A percentile compares a stretch with the other conserved stretches of the same genome.
Conservation (phyloP, 2,113 vertebrate genomes). For the Sinosuthora webbiana region DNA sequence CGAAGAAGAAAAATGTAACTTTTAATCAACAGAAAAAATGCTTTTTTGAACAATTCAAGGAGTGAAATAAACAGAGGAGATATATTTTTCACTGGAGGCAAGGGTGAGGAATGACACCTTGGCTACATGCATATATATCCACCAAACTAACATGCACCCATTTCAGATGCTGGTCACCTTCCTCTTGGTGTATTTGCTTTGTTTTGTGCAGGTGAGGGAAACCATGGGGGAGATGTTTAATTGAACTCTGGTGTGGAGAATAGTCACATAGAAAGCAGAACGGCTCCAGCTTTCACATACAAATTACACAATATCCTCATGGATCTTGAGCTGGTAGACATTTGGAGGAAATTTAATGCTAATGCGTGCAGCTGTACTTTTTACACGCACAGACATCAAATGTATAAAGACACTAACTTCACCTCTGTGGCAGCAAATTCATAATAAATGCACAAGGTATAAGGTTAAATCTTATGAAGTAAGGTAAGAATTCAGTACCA, state of each 20-base stretch:
- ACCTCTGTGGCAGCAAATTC: conserved; percentile 32
- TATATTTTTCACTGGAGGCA: conserved; percentile 12
- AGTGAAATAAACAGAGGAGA: conserved; percentile 1
- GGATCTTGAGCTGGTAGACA: conserved; percentile 64
- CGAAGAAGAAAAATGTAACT: background rate
- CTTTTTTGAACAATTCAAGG: background rate
- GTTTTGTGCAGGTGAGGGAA: conserved; percentile 38
- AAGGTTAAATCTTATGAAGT: conserved; percentile 56
- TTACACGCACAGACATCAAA: conserved; percentile 55
- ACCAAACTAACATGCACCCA: background rate
- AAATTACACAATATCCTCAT: conserved; percentile 68
- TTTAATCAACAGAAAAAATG: background rate
- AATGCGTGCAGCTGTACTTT: conserved; percentile 66
- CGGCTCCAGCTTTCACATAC: conserved; percentile 55
- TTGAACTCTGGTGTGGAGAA: conserved; percentile 52
- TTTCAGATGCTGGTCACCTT: conserved; percentile 11
- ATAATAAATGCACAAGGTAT: conserved; percentile 48
- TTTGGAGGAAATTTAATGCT: conserved; percentile 73
- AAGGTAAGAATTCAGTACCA: conserved; percentile 37
- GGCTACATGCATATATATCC: background rate
- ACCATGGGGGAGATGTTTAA: conserved; percentile 32
- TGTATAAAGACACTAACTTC: conserved; percentile 56
- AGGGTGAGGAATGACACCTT: background rate
- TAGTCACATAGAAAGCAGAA: conserved; percentile 52
- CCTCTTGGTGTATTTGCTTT: conserved; percentile 10